Conservation (phyloP, 2,797 vertebrate species). For the Pantherophis vulpinus region DNA sequence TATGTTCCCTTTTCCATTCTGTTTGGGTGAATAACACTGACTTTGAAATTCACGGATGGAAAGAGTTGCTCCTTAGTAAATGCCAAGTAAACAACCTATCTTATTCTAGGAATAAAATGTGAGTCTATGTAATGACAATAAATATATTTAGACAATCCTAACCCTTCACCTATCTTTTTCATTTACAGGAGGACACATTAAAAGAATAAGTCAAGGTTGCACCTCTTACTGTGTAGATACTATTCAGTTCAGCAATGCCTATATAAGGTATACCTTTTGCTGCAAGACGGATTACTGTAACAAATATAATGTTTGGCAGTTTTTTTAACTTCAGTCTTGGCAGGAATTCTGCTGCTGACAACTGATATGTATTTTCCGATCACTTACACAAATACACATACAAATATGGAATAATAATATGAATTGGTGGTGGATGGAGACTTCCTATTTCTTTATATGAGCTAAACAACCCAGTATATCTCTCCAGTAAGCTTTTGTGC, state of each 20-base stretch:
- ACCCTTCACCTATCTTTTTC: neutral
- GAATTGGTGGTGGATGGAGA: neutral
- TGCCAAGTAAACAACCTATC: neutral
- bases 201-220: neutral
- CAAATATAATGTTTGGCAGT: neutral
- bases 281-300: constrained; percentile 13
- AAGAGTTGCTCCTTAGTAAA: neutral
- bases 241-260: neutral
- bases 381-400: neutral
- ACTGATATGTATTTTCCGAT: neutral
- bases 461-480: neutral
- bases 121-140: neutral
- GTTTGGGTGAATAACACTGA: neutral
- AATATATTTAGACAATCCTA: neutral
- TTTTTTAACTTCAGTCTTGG: neutral
- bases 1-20: neutral
- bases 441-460: neutral
- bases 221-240: neutral
- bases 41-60: neutral
- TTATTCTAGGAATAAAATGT: neutral
- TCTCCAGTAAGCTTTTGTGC: neutral
- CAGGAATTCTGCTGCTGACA: neutral
- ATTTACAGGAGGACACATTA: neutral
- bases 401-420: neutral
- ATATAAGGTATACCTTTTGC: neutral